Conservation (phyloP, 2,797 vertebrate genomes). For the Pyrocephalus nanus region DNA sequence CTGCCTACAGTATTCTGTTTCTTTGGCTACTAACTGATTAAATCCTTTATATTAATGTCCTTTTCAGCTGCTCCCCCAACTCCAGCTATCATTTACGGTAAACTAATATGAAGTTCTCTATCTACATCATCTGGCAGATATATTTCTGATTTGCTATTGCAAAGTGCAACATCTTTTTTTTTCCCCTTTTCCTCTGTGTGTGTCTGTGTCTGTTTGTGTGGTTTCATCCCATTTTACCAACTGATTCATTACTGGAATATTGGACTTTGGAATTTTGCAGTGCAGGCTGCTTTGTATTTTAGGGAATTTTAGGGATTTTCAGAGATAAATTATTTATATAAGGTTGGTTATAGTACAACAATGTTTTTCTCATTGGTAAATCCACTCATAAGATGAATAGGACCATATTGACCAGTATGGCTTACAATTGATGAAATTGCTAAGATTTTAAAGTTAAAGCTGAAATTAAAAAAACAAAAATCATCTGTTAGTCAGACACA, state of each 20-base stretch:
- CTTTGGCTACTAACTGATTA: slow-evolving; percentile 80
- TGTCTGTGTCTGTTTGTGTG: background rate
- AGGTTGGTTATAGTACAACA: background rate
- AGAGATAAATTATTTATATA: background rate
- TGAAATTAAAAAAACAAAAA: background rate
- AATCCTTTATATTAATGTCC: slow-evolving; percentile 84
- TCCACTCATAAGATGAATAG: background rate
- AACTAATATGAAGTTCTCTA: slow-evolving; percentile 78
- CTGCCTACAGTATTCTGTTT: slow-evolving; percentile 53
- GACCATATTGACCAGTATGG: background rate
- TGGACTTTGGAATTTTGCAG: background rate
- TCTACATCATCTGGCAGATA: slow-evolving; percentile 62
- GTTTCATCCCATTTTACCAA: slow-evolving; percentile 36
- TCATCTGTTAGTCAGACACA: background rate
- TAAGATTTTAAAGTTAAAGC: background rate
- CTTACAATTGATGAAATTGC: background rate
- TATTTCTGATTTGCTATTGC: slow-evolving; percentile 45
- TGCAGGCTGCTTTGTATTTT: background rate
- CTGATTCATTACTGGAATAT: slow-evolving; percentile 21
- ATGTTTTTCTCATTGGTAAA: background rate
- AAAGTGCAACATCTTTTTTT: slow-evolving; percentile 14
- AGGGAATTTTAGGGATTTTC: background rate
- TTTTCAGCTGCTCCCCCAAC: slow-evolving; percentile 91
- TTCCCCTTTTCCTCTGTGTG: background rate
- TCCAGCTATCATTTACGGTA: slow-evolving; percentile 92